Percentiles rank a stretch among this genome's conserved stretches.
These are phyloP conservation scores for Parelbella ahira DNA, from an alignment of 2,888 invertebrate genomes.

Conservation along the genomic window DNA sequence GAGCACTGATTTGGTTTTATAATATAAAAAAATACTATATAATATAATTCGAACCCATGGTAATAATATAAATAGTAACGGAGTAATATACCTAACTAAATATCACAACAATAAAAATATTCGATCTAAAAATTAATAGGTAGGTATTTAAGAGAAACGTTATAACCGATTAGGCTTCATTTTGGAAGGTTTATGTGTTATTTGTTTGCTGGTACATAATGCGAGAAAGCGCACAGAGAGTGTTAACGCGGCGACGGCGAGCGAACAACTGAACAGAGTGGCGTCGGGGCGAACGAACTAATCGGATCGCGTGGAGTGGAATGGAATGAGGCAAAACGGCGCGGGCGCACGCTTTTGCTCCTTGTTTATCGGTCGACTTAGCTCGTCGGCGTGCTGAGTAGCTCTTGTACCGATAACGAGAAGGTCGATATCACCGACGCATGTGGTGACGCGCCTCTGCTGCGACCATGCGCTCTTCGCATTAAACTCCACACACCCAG, in stretches of 20 bases:
- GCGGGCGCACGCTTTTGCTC: constrained; percentile 78
- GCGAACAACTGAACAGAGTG: constrained; percentile 67
- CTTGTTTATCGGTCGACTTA: constrained; percentile 65
- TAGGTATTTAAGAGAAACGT: constrained; percentile 69
- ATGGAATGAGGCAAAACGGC: constrained; percentile 70
- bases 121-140: constrained; percentile 73
- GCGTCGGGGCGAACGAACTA: constrained; percentile 60
- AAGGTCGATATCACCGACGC: constrained; percentile 66
- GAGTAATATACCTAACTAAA: constrained; percentile 71
- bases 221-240: constrained; percentile 61
- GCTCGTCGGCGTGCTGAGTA: constrained; percentile 43
- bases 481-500: constrained; percentile 33
- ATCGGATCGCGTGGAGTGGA: constrained; percentile 55
- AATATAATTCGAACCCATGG: constrained; percentile 70
- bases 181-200: constrained; percentile 78
- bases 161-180: constrained; percentile 80
- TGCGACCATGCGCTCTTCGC: constrained; percentile 39
- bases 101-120: constrained; percentile 77
- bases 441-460: constrained; percentile 40
- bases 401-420: constrained; percentile 68
- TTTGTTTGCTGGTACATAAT: constrained; percentile 74
- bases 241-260: constrained; percentile 66
- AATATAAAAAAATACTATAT: constrained; percentile 56
- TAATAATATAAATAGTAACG: constrained; percentile 70
- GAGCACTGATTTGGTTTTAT: constrained; percentile 71